Percentiles rank a stretch among this genome's conserved stretches.
Evolutionary conservation across 2,113 vertebrate species (phyloP).

Genomic region (Indicator indicator): DNA sequence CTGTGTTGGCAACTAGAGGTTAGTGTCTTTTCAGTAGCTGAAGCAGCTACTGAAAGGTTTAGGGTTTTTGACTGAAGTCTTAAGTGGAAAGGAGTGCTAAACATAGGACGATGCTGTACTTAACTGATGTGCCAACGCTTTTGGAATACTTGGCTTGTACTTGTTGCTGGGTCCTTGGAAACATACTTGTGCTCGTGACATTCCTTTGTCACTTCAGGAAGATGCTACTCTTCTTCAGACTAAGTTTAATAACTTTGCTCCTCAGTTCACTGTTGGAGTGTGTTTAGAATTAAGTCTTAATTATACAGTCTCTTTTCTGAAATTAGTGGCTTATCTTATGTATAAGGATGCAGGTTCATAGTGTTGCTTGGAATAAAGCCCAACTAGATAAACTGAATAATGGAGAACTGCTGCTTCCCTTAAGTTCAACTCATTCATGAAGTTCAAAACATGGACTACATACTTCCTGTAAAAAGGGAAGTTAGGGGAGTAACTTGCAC

Average conservation of each 20-base stretch:
- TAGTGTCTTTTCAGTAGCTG: background rate
- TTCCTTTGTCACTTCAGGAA: background rate
- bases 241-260: background rate
- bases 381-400: background rate
- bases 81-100: background rate
- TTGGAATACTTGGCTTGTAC: background rate
- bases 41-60: background rate
- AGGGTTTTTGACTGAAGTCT: background rate
- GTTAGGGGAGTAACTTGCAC: background rate
- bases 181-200: background rate
- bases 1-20: fast-evolving
- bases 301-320: background rate
- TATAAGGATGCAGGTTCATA: background rate
- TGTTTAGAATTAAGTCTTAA: background rate
- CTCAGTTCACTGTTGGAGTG: background rate
- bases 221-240: background rate
- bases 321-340: fast-evolving
- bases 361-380: background rate
- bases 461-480: background rate
- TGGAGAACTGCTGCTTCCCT: background rate
- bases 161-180: background rate
- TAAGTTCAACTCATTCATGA: background rate
- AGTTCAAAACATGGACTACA: fast-evolving
- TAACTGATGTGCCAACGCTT: background rate
- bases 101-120: background rate